These are phyloP conservation scores for Plectus sambesii DNA, from an alignment of 1,140 invertebrate species.

Conservation along the genomic window DNA sequence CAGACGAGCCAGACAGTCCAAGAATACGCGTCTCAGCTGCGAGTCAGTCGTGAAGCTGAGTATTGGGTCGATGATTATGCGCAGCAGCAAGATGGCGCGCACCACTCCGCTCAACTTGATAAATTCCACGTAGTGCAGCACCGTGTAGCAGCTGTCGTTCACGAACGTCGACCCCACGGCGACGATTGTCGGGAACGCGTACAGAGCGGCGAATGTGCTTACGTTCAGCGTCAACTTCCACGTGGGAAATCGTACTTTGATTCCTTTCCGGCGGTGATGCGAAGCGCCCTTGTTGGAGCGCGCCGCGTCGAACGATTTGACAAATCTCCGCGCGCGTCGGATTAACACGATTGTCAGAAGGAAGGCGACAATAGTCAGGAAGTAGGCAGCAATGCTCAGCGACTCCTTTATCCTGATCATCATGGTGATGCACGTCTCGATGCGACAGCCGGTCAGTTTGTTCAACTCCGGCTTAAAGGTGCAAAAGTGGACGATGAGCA, in stretches of 20 bases:
- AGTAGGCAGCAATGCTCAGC: constrained; percentile 21
- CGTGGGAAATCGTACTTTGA: constrained; percentile 26
- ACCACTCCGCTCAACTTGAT: constrained; percentile 18
- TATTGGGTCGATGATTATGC: constrained; percentile 22
- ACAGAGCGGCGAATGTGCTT: constrained; percentile 32
- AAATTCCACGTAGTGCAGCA: constrained; percentile 21
- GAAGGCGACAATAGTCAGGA: constrained; percentile 21
- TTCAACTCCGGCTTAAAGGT: constrained; percentile 23
- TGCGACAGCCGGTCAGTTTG: constrained; percentile 25
- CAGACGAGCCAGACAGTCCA: no score
- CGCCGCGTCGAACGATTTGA: constrained; percentile 22
- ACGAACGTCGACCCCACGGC: constrained; percentile 9
- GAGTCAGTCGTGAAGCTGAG: constrained; percentile 22
- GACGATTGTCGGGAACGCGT: constrained; percentile 38
- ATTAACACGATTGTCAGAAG: constrained; percentile 28
- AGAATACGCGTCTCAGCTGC: constrained; percentile 22
- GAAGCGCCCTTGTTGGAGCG: constrained; percentile 2
- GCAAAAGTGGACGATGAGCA: constrained; percentile 16
- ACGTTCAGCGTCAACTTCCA: constrained; percentile 39
- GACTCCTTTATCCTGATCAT: constrained; percentile 11
- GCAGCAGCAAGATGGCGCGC: constrained; percentile 13
- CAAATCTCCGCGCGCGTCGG: constrained; percentile 27
- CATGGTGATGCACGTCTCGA: constrained; percentile 20
- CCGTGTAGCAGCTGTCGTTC: constrained; percentile 21
- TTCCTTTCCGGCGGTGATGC: no score